Conservation (phyloP, 2,797 vertebrate species). For the Pangasius macronema region DNA sequence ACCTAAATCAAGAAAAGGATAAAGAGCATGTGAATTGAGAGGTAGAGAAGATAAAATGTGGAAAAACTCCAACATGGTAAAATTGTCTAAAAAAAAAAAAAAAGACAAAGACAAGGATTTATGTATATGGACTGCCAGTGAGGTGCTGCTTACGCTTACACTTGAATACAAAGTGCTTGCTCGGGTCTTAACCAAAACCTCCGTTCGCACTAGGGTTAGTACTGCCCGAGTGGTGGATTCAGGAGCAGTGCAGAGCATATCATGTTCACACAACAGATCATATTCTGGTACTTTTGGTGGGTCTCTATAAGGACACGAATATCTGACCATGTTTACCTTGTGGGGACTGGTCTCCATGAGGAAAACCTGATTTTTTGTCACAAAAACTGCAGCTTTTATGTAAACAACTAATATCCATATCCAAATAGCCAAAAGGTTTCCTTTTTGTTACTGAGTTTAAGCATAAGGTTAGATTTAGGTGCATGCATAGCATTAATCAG, state of each 20-base stretch:
- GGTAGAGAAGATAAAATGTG: background rate
- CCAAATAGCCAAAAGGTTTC: background rate
- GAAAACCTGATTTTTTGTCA: background rate
- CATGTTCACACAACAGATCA: too few species aligned
- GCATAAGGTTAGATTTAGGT: background rate
- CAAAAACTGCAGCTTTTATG: background rate
- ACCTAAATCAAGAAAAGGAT: background rate
- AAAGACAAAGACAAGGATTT: background rate
- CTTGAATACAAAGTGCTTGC: background rate
- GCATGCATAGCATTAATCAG: background rate
- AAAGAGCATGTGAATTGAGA: background rate
- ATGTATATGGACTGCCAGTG: background rate
- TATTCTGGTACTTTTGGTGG: background rate
- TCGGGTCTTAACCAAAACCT: background rate
- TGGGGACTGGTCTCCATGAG: background rate
- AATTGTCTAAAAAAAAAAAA: background rate
- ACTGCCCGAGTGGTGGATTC: background rate
- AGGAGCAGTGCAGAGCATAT: background rate
- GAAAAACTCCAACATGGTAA: background rate
- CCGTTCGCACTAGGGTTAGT: background rate
- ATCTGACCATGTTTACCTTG: background rate
- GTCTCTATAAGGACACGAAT: too few species aligned
- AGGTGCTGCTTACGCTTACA: background rate
- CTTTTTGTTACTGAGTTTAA: background rate
- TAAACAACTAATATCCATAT: too few species aligned